Evolutionary conservation across 1,140 invertebrate genomes (phyloP).

Genomic region (honey bee (Apis mellifera)): DNA sequence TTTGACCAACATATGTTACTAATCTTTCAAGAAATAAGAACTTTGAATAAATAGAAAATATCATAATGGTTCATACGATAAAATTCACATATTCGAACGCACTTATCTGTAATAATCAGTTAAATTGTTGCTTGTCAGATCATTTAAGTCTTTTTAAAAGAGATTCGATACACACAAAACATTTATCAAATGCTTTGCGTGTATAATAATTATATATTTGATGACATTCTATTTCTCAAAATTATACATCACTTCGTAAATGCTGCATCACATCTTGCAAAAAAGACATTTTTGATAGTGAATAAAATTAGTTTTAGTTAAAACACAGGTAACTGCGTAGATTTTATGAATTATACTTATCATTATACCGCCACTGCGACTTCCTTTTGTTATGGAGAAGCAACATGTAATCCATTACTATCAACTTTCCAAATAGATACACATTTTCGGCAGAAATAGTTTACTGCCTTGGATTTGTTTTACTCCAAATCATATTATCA

Average conservation of each 20-base stretch:
- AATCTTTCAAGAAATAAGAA: neutral
- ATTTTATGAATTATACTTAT: constrained; percentile 24
- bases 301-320: constrained; percentile 44
- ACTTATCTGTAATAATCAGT: constrained; percentile 32
- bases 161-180: neutral
- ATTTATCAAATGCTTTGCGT: constrained; percentile 28
- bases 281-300: constrained; percentile 21
- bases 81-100: constrained; percentile 28
- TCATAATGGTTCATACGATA: constrained; percentile 25
- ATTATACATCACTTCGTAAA: constrained; percentile 23
- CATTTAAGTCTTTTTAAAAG: constrained; percentile 1
- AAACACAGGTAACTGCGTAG: constrained; percentile 52
- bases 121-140: constrained; percentile 22
- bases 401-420: neutral
- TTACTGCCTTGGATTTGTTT: constrained; percentile 11
- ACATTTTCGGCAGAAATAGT: neutral
- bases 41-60: constrained; percentile 48
- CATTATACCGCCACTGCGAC: neutral
- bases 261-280: constrained; percentile 28
- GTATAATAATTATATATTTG: neutral
- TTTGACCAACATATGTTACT: constrained; percentile 21
- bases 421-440: constrained; percentile 12
- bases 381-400: neutral
- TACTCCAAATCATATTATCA: constrained; percentile 10
- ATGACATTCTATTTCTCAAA: neutral